These are phyloP conservation scores for Balanococcus diminutus DNA, from an alignment of 2,888 invertebrate species.

Conservation along the genomic window DNA sequence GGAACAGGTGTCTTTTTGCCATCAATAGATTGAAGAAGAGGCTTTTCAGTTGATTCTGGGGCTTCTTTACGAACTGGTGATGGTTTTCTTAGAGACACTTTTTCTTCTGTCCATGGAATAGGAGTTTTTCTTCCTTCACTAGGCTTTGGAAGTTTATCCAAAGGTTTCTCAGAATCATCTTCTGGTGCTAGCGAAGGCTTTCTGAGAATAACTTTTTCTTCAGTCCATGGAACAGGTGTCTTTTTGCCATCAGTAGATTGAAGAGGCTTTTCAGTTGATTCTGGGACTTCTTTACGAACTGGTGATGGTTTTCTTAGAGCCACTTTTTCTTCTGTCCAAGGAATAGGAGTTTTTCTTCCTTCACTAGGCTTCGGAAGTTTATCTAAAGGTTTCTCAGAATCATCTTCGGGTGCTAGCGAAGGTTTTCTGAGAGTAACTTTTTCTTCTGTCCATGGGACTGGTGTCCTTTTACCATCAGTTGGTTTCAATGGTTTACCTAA, in stretches of 20 bases:
- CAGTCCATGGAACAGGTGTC: slow-evolving; percentile 60
- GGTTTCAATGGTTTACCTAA: slow-evolving; percentile 53
- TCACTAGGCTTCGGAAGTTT: background rate
- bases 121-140: slow-evolving; percentile 52
- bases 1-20: slow-evolving; percentile 58
- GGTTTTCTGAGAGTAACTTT: slow-evolving; percentile 60
- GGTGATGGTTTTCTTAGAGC: slow-evolving; percentile 60
- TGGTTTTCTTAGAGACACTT: slow-evolving; percentile 60
- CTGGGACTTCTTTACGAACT: slow-evolving; percentile 58
- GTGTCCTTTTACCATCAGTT: slow-evolving; percentile 41
- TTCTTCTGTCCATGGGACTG: slow-evolving; percentile 62
- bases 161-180: slow-evolving; percentile 60
- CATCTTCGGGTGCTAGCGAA: background rate
- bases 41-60: background rate
- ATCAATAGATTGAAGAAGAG: background rate
- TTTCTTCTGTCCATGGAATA: slow-evolving; percentile 62
- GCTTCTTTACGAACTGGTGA: background rate
- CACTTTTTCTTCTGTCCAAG: slow-evolving; percentile 62
- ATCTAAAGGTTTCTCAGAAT: background rate
- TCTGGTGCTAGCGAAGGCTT: slow-evolving; percentile 59
- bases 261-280: too few species aligned
- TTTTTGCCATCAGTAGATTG: slow-evolving; percentile 7
- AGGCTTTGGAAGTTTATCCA: slow-evolving; percentile 59
- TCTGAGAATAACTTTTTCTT: slow-evolving; percentile 61
- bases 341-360: slow-evolving; percentile 57